Evolutionary conservation across 53 echinoderm and acorn worm species (phyloP).

Genomic region (Echinometra lucunter): DNA sequence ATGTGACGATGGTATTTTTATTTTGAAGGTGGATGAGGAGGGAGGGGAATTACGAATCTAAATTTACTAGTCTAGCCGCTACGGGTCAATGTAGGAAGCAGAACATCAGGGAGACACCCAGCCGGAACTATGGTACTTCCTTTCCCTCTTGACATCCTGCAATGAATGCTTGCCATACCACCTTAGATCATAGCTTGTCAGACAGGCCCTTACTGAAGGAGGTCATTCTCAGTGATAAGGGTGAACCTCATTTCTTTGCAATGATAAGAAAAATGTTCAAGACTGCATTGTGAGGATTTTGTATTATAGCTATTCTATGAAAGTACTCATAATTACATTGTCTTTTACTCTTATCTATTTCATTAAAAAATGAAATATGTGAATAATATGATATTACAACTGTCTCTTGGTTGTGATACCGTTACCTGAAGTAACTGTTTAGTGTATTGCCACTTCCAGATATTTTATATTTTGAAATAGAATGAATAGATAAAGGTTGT

Average conservation of each 20-base stretch:
- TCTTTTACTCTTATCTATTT: background rate
- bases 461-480: too few species aligned
- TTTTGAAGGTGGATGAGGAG: background rate
- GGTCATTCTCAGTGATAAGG: background rate
- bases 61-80: background rate
- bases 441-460: too few species aligned
- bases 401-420: too few species aligned
- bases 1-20: background rate
- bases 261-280: background rate
- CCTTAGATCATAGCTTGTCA: background rate
- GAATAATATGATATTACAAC: background rate
- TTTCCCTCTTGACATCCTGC: slow-evolving; percentile 24
- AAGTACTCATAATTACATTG: too few species aligned
- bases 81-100: background rate
- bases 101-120: slow-evolving; percentile 11
- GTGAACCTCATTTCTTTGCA: background rate
- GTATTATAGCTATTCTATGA: too few species aligned
- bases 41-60: background rate
- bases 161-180: slow-evolving; percentile 15
- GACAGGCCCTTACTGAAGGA: background rate
- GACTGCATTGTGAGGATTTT: too few species aligned
- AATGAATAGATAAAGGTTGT: too few species aligned
- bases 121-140: slow-evolving; percentile 1
- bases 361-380: background rate
- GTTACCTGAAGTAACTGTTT: too few species aligned